Evolutionary conservation across 2,888 invertebrate species (phyloP), one percentile per base, ranked within the genome.

Genomic region (Monopis laevigella): DNA sequence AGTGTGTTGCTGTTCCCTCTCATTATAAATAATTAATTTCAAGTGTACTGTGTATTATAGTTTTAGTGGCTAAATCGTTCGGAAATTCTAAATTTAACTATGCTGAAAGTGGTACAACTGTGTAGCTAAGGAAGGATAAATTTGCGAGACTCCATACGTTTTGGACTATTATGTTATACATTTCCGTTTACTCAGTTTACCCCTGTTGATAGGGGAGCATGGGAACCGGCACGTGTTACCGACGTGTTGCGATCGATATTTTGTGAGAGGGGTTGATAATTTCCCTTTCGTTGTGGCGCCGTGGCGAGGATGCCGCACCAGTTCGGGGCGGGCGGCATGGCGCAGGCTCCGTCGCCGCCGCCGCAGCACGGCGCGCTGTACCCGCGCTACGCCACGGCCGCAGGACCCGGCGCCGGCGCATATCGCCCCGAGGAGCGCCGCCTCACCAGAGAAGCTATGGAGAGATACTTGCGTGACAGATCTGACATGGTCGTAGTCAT

Each of bases 401-500:
- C 81, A 17, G 78, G 81, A 35, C 81, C 82, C 62, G 74, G 86
- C 66, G 73, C 87, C 63, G 75, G 81, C 55, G 81, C 81, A 50
- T 88, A 87, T 62, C 84, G 89, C 44, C 86, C 88, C 38, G 92
- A 92, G 64, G 93, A 94, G 64, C 90, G 93, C 58, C 83, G 90
- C 45, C 83, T 93, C 50, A 93, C 92, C 18, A 84, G 94, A 45
- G 96, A 96, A 55, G 93, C 95, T 27, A 99, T 99, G 99, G 93
- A 95, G 67, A 88, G 94, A 43, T 99, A 99, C 69, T 84, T 99
- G 55, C 86, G 94, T 43, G 96, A 97, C 63, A 86, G 96, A 53
- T 92, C 93, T 54, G 96, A 96, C 68, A 96, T 96, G 93, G 90
- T 95, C 14, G 91, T 99, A 44, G 96, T 98, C 40, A 98, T 99